Conservation (phyloP, 2,113 vertebrate species). For the Crotophaga sulcirostris region DNA sequence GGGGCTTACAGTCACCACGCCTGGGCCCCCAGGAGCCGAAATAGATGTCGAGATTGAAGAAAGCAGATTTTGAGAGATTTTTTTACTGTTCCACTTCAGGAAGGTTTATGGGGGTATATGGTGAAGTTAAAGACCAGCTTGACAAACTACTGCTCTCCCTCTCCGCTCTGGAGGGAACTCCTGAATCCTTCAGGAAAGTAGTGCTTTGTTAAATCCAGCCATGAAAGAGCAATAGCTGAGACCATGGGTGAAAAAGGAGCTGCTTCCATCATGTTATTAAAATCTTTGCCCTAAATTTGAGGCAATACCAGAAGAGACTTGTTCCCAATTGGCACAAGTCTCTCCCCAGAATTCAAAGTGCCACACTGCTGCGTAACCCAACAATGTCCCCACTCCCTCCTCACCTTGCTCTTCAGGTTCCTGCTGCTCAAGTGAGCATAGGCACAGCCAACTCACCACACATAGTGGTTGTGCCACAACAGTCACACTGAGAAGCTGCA, state of each 20-base stretch:
- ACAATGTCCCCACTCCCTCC: neutral
- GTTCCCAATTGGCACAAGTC: neutral
- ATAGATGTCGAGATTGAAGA: neutral
- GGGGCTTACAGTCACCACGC: neutral
- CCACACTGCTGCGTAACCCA: neutral
- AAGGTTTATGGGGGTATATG: neutral
- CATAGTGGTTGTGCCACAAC: accelerated
- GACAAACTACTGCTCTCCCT: neutral
- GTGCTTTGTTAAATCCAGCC: neutral
- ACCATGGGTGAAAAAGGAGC: neutral
- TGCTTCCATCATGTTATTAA: neutral
- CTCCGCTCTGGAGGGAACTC: neutral
- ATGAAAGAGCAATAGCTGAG: accelerated
- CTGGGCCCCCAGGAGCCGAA: neutral
- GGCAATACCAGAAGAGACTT: neutral
- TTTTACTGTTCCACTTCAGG: neutral
- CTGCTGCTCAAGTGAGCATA: neutral
- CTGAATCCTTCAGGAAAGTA: neutral
- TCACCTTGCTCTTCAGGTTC: neutral
- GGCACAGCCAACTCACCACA: neutral
- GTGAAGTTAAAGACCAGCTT: neutral
- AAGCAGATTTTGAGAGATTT: conserved; percentile 32
- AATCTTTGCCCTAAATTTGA: neutral
- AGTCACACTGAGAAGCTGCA: neutral
- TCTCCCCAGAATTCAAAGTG: too few species aligned